Conservation (phyloP, 2,888 invertebrate species). For the Octodonta nipae region DNA sequence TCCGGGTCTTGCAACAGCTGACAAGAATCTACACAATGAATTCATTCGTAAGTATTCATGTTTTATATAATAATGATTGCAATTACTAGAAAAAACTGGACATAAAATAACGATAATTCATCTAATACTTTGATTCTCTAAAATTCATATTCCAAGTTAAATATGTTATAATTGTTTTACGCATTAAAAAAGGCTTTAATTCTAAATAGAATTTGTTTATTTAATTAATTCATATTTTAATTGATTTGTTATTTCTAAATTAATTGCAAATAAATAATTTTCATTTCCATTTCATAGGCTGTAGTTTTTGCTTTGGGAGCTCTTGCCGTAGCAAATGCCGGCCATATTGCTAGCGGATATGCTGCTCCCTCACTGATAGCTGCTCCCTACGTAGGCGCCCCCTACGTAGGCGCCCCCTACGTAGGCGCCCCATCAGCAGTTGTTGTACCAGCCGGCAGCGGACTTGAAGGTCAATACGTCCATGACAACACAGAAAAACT, state of each 20-base stretch:
- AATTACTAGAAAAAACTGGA: too few species aligned
- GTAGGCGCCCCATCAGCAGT: too few species aligned
- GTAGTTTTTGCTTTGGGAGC: conserved; percentile 16
- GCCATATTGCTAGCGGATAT: conserved; percentile 7
- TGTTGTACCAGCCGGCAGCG: conserved; percentile 16
- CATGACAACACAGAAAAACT: conserved; percentile 21
- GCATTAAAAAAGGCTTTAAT: too few species aligned
- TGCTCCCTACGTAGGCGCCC: conserved; percentile 3
- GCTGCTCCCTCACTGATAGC: conserved; percentile 9
- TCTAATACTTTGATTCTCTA: too few species aligned
- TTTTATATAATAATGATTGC: too few species aligned
- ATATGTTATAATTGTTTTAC: too few species aligned
- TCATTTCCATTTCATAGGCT: conserved; percentile 8
- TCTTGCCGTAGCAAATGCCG: conserved; percentile 17
- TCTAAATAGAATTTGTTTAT: too few species aligned
- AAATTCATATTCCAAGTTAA: too few species aligned
- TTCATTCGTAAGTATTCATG: conserved; percentile 13
- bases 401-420: too few species aligned
- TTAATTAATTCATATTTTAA: too few species aligned
- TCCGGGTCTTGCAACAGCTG: conserved; percentile 14
- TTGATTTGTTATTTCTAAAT: not conserved
- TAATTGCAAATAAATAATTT: not conserved
- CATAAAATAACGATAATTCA: too few species aligned
- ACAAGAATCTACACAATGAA: conserved; percentile 15
- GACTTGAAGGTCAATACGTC: conserved; percentile 23